Evolutionary conservation across 2,888 invertebrate genomes (phyloP), one percentile per base, ranked within the genome.

Genomic region (Acronicta aceris): DNA sequence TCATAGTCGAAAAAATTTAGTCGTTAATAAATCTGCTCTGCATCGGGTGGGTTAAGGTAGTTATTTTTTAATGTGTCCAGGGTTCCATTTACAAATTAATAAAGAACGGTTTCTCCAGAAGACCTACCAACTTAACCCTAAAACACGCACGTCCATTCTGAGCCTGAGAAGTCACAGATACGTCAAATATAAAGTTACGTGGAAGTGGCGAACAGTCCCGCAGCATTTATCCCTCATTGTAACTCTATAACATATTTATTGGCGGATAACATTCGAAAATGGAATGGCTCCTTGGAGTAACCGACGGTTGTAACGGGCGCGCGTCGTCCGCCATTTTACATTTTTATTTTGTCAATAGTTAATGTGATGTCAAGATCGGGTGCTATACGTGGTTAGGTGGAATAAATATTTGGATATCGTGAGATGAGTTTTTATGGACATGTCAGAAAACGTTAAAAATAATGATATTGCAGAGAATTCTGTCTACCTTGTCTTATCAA

Each of bases 291-390:
- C 92, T 88, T 82, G 87, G 89, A 70, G 70, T 74, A 74, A 70
- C 74, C 74, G 54, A 41, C 87, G 89, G 89, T 82, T 88, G 83
- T 89, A 89, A 90, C 89, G 81, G 83, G 62, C 84, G 75, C 89
- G 88, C 89, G 92, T 91, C 89, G 88, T 82, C 81, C 81, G 85
- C 83, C 84, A 89, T 93, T 93, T 87, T 90, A 91, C 92, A 94
- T 93, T 92, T 94, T 94, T 93, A 94, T 93, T 91, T 91, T 91
- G 91, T 94, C 88, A 93, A 94, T 94, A 94, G 93, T 94, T 94
- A 93, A 94, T 94, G 91, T 83, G 91, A 90, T 86, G 81, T 55
- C 82, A 81, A 77, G 16, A 42, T 54, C 36, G 47, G 52, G 43
- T 55, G 21, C 43, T 55, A 69, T 68, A 64, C 25, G 60, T 56